Conservation (phyloP, 1,140 invertebrate genomes). For the Archivesica marissinica region DNA sequence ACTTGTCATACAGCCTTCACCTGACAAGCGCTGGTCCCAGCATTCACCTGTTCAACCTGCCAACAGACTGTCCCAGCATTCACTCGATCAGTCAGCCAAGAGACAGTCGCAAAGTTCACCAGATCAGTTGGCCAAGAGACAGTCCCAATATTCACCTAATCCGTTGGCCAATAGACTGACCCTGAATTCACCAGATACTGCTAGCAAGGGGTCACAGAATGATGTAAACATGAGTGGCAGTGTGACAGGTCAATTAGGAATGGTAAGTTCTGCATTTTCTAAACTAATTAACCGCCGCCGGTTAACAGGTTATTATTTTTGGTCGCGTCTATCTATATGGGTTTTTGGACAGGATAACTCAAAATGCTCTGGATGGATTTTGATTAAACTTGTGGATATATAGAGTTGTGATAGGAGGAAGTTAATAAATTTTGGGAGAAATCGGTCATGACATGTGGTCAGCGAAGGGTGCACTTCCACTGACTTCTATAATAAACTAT, state of each 20-base stretch:
- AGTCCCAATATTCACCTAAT: neutral
- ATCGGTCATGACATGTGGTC: too few species aligned
- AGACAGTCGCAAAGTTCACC: constrained; percentile 19
- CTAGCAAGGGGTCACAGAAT: constrained; percentile 17
- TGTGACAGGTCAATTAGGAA: neutral
- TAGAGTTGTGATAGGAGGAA: too few species aligned
- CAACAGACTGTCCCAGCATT: constrained; percentile 31
- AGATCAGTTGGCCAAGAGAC: neutral
- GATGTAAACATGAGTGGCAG: neutral
- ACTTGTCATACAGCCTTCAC: constrained; percentile 43
- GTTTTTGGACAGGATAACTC: too few species aligned
- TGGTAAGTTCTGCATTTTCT: too few species aligned
- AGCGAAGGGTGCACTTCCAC: too few species aligned
- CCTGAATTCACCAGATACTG: constrained; percentile 27
- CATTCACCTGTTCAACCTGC: neutral
- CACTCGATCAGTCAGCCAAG: constrained; percentile 7
- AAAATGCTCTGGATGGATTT: too few species aligned
- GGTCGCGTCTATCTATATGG: too few species aligned
- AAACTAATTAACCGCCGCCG: too few species aligned
- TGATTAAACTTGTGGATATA: too few species aligned
- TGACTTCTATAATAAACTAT: too few species aligned
- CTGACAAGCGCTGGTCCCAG: constrained; percentile 43
- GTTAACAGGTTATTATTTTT: too few species aligned
- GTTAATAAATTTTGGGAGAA: too few species aligned
- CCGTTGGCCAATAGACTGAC: neutral